A percentile compares a stretch with the other conserved stretches of the same genome.
These are phyloP conservation scores for Procavia capensis DNA, from an alignment of 2,113 vertebrate genomes.

Conservation along the genomic window DNA sequence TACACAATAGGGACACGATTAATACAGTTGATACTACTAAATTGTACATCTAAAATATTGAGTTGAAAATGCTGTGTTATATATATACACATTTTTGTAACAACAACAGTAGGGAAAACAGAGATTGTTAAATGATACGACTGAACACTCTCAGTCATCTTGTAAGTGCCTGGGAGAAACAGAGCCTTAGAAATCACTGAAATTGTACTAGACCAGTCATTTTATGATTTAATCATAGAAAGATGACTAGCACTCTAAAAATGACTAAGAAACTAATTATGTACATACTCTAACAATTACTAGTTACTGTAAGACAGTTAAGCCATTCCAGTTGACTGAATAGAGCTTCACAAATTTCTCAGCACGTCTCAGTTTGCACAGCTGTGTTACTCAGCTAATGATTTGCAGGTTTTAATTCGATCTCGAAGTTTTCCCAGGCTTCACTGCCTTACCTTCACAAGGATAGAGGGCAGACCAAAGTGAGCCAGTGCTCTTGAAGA, in stretches of 20 bases:
- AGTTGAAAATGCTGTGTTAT: too few species aligned
- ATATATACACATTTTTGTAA: background rate
- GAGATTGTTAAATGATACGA: background rate
- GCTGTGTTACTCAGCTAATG: constrained; percentile 72
- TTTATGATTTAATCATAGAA: background rate
- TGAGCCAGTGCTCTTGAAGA: constrained; percentile 14
- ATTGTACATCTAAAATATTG: background rate
- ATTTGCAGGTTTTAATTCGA: constrained; percentile 72
- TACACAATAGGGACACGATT: background rate
- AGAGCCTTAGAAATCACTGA: background rate
- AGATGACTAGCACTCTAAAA: background rate
- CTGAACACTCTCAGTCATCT: background rate
- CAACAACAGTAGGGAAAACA: background rate
- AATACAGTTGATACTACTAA: background rate
- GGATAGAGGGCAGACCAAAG: constrained; percentile 56
- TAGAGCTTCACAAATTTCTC: background rate
- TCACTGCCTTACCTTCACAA: constrained; percentile 67
- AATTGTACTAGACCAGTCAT: background rate
- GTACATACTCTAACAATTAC: background rate
- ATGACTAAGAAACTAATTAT: background rate
- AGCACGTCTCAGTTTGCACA: constrained; percentile 25
- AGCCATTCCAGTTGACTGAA: background rate
- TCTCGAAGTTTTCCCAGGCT: constrained; percentile 60
- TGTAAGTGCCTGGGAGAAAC: background rate
- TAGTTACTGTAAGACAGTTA: background rate